Evolutionary conservation across 2,113 vertebrate species (phyloP).

Genomic region (Chloebia gouldiae): DNA sequence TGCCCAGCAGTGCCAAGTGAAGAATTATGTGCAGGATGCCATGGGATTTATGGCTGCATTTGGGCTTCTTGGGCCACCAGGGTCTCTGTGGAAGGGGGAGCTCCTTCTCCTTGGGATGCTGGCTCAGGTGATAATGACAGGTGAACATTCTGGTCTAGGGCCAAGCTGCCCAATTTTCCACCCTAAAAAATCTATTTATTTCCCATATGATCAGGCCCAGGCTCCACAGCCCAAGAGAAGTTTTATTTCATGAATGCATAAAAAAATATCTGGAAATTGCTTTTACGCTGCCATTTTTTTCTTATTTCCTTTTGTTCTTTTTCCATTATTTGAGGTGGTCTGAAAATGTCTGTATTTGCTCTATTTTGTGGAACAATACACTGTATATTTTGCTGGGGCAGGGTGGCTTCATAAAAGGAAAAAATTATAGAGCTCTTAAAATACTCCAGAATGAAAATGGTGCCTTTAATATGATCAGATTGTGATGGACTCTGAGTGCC

Average conservation of each 20-base stretch:
- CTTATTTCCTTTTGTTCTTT: background rate
- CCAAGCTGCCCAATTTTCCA: background rate
- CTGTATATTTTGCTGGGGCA: background rate
- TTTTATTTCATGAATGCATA: background rate
- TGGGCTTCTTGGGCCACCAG: background rate
- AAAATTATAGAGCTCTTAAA: background rate
- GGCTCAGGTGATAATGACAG: background rate
- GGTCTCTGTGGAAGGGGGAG: background rate
- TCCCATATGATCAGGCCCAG: background rate
- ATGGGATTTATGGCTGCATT: background rate
- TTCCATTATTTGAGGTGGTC: background rate
- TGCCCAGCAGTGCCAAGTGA: background rate
- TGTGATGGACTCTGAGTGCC: background rate
- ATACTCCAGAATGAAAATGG: background rate
- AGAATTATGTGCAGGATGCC: background rate
- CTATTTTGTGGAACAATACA: background rate
- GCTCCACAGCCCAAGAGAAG: background rate
- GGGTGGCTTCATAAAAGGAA: background rate
- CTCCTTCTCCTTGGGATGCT: background rate
- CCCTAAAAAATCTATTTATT: background rate
- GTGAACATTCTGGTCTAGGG: background rate
- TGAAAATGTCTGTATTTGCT: background rate
- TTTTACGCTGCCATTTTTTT: background rate
- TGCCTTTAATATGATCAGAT: background rate
- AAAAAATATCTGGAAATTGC: background rate